Evolutionary conservation across 2,888 invertebrate genomes (phyloP).

Genomic region (Nomada ferruginata): DNA sequence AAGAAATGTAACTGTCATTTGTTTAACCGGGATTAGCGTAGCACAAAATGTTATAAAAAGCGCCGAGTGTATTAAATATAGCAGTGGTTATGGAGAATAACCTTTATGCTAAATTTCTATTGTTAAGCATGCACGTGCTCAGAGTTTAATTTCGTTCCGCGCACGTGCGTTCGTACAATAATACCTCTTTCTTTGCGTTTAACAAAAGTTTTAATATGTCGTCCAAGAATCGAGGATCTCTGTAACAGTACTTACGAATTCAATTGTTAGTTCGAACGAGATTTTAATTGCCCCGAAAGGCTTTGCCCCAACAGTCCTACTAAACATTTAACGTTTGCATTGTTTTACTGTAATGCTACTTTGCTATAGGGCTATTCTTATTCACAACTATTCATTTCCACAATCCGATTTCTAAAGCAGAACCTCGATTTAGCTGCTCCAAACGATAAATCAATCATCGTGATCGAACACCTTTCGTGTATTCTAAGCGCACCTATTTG

Average conservation of each 20-base stretch:
- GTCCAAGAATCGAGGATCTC: neutral
- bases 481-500: no score
- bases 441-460: no score
- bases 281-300: conserved; percentile 10
- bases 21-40: no score
- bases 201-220: conserved; percentile 13
- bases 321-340: neutral
- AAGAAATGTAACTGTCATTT: neutral
- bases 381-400: no score
- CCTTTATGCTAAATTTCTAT: conserved; percentile 5
- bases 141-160: conserved; percentile 43
- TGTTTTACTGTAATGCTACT: neutral
- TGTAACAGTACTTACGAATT: neutral
- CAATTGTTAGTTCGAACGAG: conserved; percentile 14
- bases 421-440: no score
- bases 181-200: conserved; percentile 22
- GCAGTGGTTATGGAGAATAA: neutral
- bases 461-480: no score
- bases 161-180: conserved; percentile 40
- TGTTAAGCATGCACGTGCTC: conserved; percentile 11
- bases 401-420: no score
- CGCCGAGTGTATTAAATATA: neutral
- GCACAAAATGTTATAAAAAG: neutral
- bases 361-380: no score
- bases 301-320: neutral